Percentiles rank a stretch among this genome's conserved stretches.
Evolutionary conservation across 2,797 vertebrate genomes (phyloP).

Genomic region (Florisuga fusca): DNA sequence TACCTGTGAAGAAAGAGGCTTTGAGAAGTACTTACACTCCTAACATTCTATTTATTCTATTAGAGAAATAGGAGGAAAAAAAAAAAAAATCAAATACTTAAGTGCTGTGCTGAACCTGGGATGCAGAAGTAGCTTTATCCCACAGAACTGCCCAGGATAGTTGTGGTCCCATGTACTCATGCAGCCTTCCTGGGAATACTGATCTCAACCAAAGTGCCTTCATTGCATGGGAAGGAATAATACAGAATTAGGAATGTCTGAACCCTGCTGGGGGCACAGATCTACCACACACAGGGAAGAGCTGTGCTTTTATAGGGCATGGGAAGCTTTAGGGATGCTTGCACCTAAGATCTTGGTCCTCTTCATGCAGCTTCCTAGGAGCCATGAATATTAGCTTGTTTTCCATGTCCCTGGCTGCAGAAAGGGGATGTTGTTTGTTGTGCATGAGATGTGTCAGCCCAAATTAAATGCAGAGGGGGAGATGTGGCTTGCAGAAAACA

Average conservation of each 20-base stretch:
- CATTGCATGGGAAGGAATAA: not conserved
- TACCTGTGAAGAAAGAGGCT: not conserved
- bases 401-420: not conserved
- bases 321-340: not conserved
- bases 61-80: not conserved
- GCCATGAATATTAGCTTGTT: fast-evolving
- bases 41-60: not conserved
- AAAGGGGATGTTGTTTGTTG: not conserved
- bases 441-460: not conserved
- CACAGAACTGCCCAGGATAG: not conserved
- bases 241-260: not conserved
- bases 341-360: not conserved
- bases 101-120: not conserved
- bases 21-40: not conserved
- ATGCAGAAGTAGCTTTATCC: not conserved
- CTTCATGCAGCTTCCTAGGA: not conserved
- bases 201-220: not conserved
- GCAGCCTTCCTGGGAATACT: not conserved
- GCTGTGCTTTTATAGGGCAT: not conserved
- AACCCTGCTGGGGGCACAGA: fast-evolving
- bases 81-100: not conserved
- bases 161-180: not conserved
- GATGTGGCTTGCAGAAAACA: not conserved
- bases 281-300: not conserved
- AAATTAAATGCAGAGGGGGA: not conserved